Conservation (phyloP, 2,113 vertebrate genomes). For the Hippolais icterina region DNA sequence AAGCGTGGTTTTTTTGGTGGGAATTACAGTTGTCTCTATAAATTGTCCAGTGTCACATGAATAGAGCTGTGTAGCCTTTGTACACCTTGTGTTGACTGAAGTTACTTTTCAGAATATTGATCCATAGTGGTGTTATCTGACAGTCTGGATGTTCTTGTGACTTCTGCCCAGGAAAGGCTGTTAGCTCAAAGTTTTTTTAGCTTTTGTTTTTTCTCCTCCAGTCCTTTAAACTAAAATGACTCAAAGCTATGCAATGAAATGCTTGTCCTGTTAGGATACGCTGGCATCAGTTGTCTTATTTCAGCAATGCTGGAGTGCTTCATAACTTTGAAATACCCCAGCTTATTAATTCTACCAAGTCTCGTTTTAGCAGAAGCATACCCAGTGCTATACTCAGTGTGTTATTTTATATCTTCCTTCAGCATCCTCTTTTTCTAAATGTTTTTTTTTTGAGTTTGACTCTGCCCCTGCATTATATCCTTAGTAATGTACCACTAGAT, state of each 20-base stretch:
- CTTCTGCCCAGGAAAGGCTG: not conserved
- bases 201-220: not conserved
- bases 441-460: not conserved
- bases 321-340: not conserved
- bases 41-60: not conserved
- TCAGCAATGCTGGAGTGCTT: not conserved
- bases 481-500: not conserved
- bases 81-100: not conserved
- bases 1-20: not conserved
- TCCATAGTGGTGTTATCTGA: not conserved
- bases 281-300: not conserved
- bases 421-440: not conserved
- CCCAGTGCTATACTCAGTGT: not conserved
- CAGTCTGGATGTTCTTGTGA: not conserved
- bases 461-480: not conserved
- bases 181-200: not conserved
- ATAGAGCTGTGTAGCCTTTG: not conserved
- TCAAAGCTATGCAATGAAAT: not conserved
- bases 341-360: not conserved
- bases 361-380: not conserved
- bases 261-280: not conserved
- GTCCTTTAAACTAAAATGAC: not conserved
- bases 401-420: not conserved
- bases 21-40: not conserved
- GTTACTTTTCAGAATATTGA: accelerated